phyloP scores from a whole-genome alignment of 2,888 invertebrate species.

The Lepidocyrtinus sp. region DNA sequence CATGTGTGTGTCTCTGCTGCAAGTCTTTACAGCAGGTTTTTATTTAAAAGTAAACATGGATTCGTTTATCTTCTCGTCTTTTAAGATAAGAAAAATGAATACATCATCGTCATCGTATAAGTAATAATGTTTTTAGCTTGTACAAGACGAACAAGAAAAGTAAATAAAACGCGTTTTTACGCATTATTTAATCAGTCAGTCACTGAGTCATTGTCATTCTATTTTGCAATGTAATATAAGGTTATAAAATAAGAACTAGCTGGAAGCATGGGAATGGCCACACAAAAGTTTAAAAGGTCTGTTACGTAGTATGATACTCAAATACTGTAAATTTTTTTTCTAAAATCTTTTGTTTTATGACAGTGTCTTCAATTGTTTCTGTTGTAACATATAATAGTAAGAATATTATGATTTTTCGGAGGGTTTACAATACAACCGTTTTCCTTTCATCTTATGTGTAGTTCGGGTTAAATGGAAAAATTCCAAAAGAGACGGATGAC shows the following conservation, averaged over 20 bases:
- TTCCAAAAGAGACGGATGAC: no score
- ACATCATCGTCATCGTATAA: conserved; percentile 1
- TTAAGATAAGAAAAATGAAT: conserved; percentile 11
- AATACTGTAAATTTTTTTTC: no score
- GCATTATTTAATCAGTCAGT: conserved; percentile 44
- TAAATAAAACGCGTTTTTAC: conserved; percentile 29
- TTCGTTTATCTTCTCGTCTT: neutral
- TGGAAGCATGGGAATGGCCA: neutral
- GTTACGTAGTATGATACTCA: no score
- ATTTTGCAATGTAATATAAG: conserved; percentile 4
- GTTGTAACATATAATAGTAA: no score
- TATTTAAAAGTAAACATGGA: conserved; percentile 19
- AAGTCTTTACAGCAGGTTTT: neutral
- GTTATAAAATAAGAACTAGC: neutral
- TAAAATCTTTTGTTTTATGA: no score
- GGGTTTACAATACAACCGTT: no score
- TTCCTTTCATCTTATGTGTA: no score
- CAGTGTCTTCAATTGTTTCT: no score
- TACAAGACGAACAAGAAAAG: conserved; percentile 22
- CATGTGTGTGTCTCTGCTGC: conserved; percentile 28
- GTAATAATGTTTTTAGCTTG: neutral
- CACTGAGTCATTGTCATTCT: conserved; percentile 19
- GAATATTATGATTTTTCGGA: no score
- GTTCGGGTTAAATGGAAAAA: no score
- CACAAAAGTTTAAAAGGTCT: no score